These are phyloP conservation scores for Mycetomoellerius zeteki DNA, from an alignment of 1,140 invertebrate genomes.

Conservation along the genomic window DNA sequence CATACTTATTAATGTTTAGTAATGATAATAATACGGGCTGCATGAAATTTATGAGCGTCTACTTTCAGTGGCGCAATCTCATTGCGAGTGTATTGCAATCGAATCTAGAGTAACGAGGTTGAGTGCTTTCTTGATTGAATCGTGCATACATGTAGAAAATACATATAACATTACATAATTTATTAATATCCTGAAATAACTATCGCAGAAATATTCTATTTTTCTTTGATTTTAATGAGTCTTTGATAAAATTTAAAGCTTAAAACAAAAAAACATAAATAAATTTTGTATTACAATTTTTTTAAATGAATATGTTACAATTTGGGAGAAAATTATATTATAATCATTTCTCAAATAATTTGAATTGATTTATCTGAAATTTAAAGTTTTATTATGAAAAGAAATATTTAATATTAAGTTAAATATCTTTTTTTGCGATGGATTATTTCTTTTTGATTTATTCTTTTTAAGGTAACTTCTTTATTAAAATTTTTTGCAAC, in stretches of 20 bases:
- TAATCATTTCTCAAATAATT: not conserved
- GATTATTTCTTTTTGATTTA: not conserved
- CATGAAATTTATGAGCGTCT: not conserved
- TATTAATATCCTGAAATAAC: conserved; percentile 14
- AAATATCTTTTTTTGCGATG: not conserved
- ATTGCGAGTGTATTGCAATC: conserved; percentile 18
- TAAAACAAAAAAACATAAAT: not conserved
- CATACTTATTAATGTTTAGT: not conserved
- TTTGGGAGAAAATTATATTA: not conserved
- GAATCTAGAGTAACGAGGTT: conserved; percentile 17
- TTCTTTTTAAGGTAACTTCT: not conserved
- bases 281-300: not conserved
- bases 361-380: not conserved
- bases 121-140: conserved; percentile 46
- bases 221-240: conserved; percentile 1
- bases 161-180: not conserved
- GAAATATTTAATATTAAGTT: not conserved
- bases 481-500: not conserved
- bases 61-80: conserved; percentile 13
- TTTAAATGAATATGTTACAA: not conserved
- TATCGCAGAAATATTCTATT: not conserved
- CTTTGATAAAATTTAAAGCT: not conserved
- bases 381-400: not conserved
- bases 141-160: conserved; percentile 4
- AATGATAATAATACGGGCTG: conserved; percentile 1